A percentile compares a stretch with the other conserved stretches of the same genome.
These are phyloP conservation scores for Clarias platycephalus DNA, from an alignment of 2,797 vertebrate genomes.

Conservation along the genomic window DNA sequence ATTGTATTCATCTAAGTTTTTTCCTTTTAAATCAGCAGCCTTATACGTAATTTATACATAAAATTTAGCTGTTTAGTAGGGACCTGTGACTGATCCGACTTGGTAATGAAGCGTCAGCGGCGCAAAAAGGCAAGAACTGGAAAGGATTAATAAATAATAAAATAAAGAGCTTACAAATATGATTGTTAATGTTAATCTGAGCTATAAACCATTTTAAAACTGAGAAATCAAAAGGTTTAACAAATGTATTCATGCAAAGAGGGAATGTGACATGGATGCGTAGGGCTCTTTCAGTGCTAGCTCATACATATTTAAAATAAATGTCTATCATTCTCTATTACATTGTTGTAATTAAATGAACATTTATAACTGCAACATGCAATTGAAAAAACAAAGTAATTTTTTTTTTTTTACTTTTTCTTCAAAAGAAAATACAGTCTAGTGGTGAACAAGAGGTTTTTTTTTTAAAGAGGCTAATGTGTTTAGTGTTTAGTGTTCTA, in stretches of 20 bases:
- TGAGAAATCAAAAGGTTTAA: neutral
- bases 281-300: neutral
- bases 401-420: neutral
- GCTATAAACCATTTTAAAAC: neutral
- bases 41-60: neutral
- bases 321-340: neutral
- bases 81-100: neutral
- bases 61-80: neutral
- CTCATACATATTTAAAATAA: neutral
- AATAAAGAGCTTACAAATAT: neutral
- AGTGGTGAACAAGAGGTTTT: neutral
- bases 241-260: neutral
- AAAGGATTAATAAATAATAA: neutral
- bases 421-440: neutral
- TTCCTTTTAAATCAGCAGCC: neutral
- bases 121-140: neutral
- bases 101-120: neutral
- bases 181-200: neutral
- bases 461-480: conserved; percentile 12
- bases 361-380: neutral
- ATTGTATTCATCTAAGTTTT: too few relatives aligned
- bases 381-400: neutral
- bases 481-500: neutral
- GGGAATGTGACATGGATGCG: neutral
- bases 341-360: neutral